Evolutionary conservation across 2,113 vertebrate species (phyloP).

Genomic region (Hemiprocne comata): DNA sequence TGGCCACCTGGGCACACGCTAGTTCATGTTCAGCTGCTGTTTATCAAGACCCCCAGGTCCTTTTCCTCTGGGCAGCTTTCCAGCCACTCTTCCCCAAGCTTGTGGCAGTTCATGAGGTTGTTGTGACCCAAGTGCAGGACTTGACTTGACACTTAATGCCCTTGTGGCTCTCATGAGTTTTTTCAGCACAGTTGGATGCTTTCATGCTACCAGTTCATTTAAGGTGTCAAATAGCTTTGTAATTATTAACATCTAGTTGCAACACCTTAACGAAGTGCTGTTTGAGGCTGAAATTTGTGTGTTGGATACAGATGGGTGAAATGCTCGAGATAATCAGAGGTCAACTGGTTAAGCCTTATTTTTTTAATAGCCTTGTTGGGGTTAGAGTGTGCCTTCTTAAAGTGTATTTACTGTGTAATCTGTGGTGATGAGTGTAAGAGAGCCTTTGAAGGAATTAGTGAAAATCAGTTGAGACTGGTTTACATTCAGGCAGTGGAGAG

Average conservation of each 20-base stretch:
- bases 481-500: neutral
- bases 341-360: neutral
- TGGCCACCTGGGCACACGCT: too few species aligned
- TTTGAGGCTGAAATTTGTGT: neutral
- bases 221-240: neutral
- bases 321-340: neutral
- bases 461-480: neutral
- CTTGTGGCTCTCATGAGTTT: too few species aligned
- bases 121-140: too few species aligned
- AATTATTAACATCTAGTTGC: neutral
- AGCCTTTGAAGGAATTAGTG: conserved; percentile 48
- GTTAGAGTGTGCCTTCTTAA: conserved; percentile 1
- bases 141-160: too few species aligned
- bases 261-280: neutral
- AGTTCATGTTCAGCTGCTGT: too few species aligned
- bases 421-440: neutral
- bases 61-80: too few species aligned
- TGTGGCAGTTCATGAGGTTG: too few species aligned
- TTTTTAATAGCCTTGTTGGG: neutral
- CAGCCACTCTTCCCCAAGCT: too few species aligned
- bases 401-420: neutral
- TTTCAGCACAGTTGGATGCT: neutral
- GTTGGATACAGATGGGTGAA: neutral
- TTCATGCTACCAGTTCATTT: neutral
- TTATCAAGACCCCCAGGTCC: too few species aligned